These are phyloP conservation scores for Ctenicera cuprea DNA, from an alignment of 2,888 invertebrate genomes.

Conservation along the genomic window DNA sequence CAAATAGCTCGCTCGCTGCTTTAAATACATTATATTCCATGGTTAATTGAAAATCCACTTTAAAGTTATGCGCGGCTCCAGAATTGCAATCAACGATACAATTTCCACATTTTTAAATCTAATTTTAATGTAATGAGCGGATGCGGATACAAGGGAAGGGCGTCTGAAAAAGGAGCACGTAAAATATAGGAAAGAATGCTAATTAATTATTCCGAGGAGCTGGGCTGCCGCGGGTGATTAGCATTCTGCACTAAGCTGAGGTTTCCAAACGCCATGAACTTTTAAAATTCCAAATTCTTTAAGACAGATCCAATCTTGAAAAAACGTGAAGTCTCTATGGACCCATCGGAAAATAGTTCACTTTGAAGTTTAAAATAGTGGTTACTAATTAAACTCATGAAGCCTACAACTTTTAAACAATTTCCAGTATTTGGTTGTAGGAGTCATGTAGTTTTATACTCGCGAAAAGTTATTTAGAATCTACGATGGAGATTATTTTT, in stretches of 20 bases:
- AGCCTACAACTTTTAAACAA: too few relatives aligned
- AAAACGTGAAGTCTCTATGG: neutral
- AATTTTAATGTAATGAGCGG: constrained; percentile 71
- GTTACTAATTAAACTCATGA: too few relatives aligned
- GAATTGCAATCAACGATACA: constrained; percentile 73
- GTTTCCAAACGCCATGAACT: constrained; percentile 54
- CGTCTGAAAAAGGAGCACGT: constrained; percentile 70
- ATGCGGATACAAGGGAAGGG: constrained; percentile 64
- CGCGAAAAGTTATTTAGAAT: too few relatives aligned
- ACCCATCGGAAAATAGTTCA: neutral
- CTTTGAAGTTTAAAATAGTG: too few relatives aligned
- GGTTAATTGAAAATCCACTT: constrained; percentile 74
- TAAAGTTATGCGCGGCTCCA: constrained; percentile 65
- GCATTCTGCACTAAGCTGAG: constrained; percentile 69
- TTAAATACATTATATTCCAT: constrained; percentile 71
- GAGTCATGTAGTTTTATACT: too few relatives aligned
- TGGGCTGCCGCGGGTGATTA: constrained; percentile 75
- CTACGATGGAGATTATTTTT: too few relatives aligned
- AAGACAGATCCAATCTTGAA: constrained; percentile 19
- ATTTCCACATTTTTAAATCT: constrained; percentile 74
- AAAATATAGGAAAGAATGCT: constrained; percentile 76
- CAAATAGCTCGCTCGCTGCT: constrained; percentile 59
- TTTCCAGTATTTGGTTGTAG: too few relatives aligned
- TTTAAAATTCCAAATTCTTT: constrained; percentile 48
- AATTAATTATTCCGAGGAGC: constrained; percentile 78